Percentiles rank a stretch among this genome's conserved stretches.
Evolutionary conservation across 2,888 invertebrate species (phyloP).

Genomic region (Pachymerium ferrugineum): DNA sequence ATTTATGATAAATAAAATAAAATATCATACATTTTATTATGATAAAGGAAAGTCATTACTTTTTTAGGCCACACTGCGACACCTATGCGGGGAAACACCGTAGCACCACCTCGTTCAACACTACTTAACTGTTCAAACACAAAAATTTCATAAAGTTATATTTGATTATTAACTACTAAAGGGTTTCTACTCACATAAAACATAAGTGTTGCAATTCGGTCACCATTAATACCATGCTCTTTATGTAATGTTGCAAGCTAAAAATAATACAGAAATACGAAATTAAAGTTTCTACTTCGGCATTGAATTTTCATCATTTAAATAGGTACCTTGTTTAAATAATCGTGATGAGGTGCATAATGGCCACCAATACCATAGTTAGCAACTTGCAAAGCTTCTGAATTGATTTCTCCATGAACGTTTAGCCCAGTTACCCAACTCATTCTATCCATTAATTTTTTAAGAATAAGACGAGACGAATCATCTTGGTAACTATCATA

Average conservation of each 20-base stretch:
- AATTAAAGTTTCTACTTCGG: background rate
- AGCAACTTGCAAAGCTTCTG: constrained; percentile 38
- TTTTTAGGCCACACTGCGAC: constrained; percentile 41
- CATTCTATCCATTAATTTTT: constrained; percentile 40
- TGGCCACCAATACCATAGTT: constrained; percentile 52
- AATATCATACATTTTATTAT: too few species aligned
- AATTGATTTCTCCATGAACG: constrained; percentile 39
- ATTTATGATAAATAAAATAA: too few species aligned
- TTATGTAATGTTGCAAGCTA: background rate
- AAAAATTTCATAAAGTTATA: background rate
- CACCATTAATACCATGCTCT: constrained; percentile 36
- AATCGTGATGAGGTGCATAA: constrained; percentile 49
- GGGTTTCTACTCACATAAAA: constrained; percentile 42
- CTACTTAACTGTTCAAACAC: constrained; percentile 39
- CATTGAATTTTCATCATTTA: constrained; percentile 37
- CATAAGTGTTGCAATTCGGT: constrained; percentile 43
- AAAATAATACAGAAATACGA: too few species aligned
- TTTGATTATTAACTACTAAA: too few species aligned
- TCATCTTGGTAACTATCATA: constrained; percentile 38
- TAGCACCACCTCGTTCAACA: constrained; percentile 42
- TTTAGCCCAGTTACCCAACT: constrained; percentile 43
- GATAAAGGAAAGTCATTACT: constrained; percentile 22
- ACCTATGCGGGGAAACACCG: constrained; percentile 43
- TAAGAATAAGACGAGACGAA: constrained; percentile 39
- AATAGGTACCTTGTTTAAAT: constrained; percentile 39